A percentile compares a stretch with the other conserved stretches of the same genome.
Evolutionary conservation across 1,140 invertebrate species (phyloP).

Genomic region (Portunus trituberculatus): DNA sequence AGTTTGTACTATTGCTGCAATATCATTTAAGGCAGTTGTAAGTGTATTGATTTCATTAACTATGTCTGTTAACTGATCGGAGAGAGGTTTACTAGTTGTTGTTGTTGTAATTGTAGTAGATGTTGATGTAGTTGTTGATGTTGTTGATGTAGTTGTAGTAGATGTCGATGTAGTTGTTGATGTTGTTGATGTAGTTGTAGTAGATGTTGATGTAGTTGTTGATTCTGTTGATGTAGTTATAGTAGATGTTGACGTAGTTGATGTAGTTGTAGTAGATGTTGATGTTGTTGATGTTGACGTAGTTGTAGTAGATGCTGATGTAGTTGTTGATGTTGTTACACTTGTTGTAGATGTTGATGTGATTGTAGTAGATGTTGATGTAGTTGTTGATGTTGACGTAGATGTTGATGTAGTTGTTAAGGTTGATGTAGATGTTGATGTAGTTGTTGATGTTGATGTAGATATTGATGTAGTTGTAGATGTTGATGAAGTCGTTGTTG

Average conservation of each 20-base stretch:
- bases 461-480: not conserved
- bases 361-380: not conserved
- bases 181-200: not conserved
- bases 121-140: too few relatives aligned
- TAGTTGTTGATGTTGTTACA: not conserved
- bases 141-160: not conserved
- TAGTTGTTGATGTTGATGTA: not conserved
- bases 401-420: not conserved
- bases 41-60: too few relatives aligned
- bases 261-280: not conserved
- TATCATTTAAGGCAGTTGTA: too few relatives aligned
- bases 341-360: not conserved
- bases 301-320: not conserved
- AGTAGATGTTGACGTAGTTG: not conserved
- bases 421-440: not conserved
- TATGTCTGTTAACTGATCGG: too few relatives aligned
- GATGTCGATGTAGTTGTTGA: not conserved
- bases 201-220: not conserved
- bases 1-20: too few relatives aligned
- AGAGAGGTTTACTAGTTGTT: too few relatives aligned
- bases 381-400: not conserved
- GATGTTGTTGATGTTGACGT: not conserved
- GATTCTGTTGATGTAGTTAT: not conserved
- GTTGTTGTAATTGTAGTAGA: too few relatives aligned
- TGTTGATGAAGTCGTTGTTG: not conserved